Evolutionary conservation across 2,797 vertebrate species (phyloP), one percentile per base, ranked within the genome.

Genomic region (Lophura swinhoii): DNA sequence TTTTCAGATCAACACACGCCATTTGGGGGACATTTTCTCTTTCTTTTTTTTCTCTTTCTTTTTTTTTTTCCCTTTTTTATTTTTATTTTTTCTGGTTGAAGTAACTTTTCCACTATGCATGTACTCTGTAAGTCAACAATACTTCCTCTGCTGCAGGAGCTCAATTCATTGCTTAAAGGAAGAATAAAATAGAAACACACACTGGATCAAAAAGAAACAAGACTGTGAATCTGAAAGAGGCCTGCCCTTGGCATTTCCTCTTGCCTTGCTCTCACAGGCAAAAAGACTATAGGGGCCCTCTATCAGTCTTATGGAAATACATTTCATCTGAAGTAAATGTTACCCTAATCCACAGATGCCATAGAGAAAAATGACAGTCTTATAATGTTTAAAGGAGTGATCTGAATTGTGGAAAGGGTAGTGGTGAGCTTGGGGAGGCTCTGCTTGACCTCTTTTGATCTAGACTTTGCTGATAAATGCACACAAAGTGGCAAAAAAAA

Each of bases 301-400:
- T 83, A 86, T 93, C 95, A 96, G 48, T 79, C 93, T 95, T 83
- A 83, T 14, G 44, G 73, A 92, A 95, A 91, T 91, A 69, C 64
- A 91, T 91, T 95, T 93, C 68, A 90, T 87, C 80, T 92, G 93
- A 96, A 93, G 73, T 77, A 96, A 97, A 96, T 95, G 90, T 89
- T 96, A 95, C 33, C 5, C 35, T 46, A 48, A 44, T 74, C 90
- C 76, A 84, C 56, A 73, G 88, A 68, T 55, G 79, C 79, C 55
- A 66, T 64, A 74, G 87, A 93, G 82, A 90, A 95, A 93, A 92
- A 74, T 67, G 55, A 59, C 78, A 39, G 71, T 74, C 79, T 74
- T 74, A 76, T 87, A 59, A 92, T 91, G 35, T 91, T 87, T 91
- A 91, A 95, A 94, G 74, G 73, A 87, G 53, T 33, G 85, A 83